Base-by-base conservation (phyloP, 2,113 vertebrate species). In the Hippolais icterina region DNA sequence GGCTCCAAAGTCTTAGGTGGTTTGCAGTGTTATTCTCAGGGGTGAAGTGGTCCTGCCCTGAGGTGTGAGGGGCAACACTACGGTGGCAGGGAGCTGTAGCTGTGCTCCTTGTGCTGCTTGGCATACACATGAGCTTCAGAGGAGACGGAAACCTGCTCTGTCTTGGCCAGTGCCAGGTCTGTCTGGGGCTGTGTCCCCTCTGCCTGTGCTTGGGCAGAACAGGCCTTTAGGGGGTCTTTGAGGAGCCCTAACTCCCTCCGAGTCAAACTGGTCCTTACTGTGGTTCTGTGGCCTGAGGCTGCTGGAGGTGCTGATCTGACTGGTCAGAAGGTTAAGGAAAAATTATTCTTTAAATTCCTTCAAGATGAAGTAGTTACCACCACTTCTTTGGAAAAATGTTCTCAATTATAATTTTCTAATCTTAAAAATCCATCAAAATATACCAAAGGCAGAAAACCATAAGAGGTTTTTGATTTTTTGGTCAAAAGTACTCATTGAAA, bases 61-160 rank as follows among this genome's bases (percentile, higher is more conserved):
- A 42, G 18, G 25, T 28, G 39, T 16, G 42, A 78, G 14, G 14
- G 29, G 59, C 14, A 54, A 0, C 5, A 1, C 33, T 17, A 0
- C 1, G 0, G 3, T 15, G 20, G n/a, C 63, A 53, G 16, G 50
- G 35, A 70, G 50, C 28, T 39, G 50, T 27, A 21, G 29, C 13
- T 37, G 16, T 1, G 2, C 31, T 74, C 64, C 35, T 31, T 44
- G 15, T 22, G 29, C 41, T 83, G 18, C 31, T 63, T 2, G 1
- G 59, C 10, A 15, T 0, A 8, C 33, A 42, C 1, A 1, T 3
- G n/a, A 33, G 2, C 12, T 74, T 81, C 2, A 44, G 39, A 52
- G 56, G 47, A 20, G 9, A 52, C n/a, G 8, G 41, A 37, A 15
- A 60, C 29, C 29, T 75, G 19, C 44, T 81, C 64, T 71, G 52